Conservation (phyloP, 2,113 vertebrate species). For the Eonycteris spelaea region DNA sequence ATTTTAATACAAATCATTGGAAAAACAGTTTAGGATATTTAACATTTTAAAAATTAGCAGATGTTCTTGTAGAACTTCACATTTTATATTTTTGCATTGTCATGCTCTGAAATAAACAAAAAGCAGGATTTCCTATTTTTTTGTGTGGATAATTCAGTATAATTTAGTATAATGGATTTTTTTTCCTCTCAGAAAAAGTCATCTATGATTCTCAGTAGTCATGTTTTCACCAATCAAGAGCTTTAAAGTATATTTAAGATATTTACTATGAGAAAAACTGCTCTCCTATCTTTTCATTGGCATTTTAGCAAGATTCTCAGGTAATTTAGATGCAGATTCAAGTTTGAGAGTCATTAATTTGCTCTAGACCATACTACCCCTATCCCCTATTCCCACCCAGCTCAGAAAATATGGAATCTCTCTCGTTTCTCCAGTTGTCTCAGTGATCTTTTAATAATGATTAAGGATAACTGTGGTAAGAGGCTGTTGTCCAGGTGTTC, state of each 20-base stretch:
- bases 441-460: neutral
- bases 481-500: conserved; percentile 8
- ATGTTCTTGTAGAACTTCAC: neutral
- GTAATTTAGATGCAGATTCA: neutral
- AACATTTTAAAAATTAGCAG: conserved; percentile 43
- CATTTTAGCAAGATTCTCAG: neutral
- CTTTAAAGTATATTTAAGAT: neutral
- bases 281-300: neutral
- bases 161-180: conserved; percentile 3
- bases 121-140: neutral
- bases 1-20: conserved; percentile 28
- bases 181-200: neutral
- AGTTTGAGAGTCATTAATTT: neutral
- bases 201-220: neutral
- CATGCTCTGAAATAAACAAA: neutral
- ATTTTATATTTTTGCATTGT: conserved; percentile 38
- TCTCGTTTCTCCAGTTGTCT: neutral
- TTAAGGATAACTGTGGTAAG: neutral
- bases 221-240: conserved; percentile 11
- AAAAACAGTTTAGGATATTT: conserved; percentile 40
- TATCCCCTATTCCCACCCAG: neutral
- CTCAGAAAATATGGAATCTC: neutral
- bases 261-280: neutral
- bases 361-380: neutral
- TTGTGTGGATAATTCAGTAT: conserved; percentile 30